Conservation (phyloP, 2,888 invertebrate species). For the Himalopsyche anomala region DNA sequence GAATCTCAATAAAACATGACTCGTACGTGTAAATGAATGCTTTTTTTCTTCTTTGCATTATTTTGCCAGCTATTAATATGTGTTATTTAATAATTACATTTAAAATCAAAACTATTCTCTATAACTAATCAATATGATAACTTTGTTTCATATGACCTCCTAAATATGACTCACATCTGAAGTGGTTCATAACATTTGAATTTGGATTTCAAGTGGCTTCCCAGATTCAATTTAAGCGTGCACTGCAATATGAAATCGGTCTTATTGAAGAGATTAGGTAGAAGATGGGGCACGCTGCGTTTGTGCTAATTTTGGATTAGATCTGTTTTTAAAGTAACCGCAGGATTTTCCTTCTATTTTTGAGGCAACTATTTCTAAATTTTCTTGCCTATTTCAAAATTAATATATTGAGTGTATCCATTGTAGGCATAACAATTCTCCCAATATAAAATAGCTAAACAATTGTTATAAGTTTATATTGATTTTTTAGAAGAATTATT, state of each 20-base stretch:
- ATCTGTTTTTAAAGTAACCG: not conserved
- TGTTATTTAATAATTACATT: no score
- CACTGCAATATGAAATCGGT: slow-evolving; percentile 33
- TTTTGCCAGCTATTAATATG: no score
- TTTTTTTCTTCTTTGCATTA: no score
- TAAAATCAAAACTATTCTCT: no score
- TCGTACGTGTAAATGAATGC: no score
- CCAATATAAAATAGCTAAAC: no score
- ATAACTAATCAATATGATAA: not conserved
- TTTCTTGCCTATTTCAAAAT: no score
- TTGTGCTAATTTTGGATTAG: not conserved
- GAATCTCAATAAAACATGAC: no score
- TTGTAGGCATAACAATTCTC: no score
- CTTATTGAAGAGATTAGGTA: not conserved
- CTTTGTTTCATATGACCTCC: not conserved
- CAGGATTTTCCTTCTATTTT: not conserved
- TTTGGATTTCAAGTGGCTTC: slow-evolving; percentile 51
- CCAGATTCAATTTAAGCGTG: slow-evolving; percentile 49
- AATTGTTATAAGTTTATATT: no score
- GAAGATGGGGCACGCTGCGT: slow-evolving; percentile 20
- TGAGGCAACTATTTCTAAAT: not conserved
- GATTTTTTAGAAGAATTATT: no score
- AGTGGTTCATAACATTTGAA: slow-evolving; percentile 45
- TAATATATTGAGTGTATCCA: no score
- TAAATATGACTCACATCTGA: slow-evolving; percentile 47